Conservation (phyloP, 1,140 invertebrate species). For the Elymnias hypermnestra region DNA sequence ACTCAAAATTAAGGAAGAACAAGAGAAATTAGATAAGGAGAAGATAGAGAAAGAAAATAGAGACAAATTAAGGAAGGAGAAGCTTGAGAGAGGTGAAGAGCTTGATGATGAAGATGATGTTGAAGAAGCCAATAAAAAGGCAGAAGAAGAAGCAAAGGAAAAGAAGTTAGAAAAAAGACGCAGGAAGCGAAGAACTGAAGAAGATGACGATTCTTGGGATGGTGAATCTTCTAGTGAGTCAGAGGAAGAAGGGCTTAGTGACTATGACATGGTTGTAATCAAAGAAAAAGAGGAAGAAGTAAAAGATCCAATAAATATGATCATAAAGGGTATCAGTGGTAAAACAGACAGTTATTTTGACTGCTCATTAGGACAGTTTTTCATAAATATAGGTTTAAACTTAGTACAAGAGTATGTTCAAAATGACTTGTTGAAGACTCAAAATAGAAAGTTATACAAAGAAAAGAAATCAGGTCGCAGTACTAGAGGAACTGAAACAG, state of each 20-base stretch:
- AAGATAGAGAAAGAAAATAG: slow-evolving; percentile 64
- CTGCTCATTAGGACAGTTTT: slow-evolving; percentile 91
- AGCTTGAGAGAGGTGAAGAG: slow-evolving; percentile 66
- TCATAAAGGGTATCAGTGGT: slow-evolving; percentile 55
- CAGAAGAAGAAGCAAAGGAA: slow-evolving; percentile 51
- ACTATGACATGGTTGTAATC: slow-evolving; percentile 75
- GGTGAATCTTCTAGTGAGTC: slow-evolving; percentile 72
- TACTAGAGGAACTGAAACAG: slow-evolving; percentile 84
- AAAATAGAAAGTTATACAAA: slow-evolving; percentile 87
- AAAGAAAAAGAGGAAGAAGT: slow-evolving; percentile 75
- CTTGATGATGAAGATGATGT: slow-evolving; percentile 37
- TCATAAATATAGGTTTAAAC: slow-evolving; percentile 94
- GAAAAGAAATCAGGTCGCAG: slow-evolving; percentile 78
- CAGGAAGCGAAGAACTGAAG: slow-evolving; percentile 50
- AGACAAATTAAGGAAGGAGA: slow-evolving; percentile 62
- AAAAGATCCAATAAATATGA: slow-evolving; percentile 70
- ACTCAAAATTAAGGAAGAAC: slow-evolving; percentile 62
- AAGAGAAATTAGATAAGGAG: slow-evolving; percentile 65
- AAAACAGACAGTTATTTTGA: slow-evolving; percentile 85
- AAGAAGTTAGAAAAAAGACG: slow-evolving; percentile 62
- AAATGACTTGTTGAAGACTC: slow-evolving; percentile 90
- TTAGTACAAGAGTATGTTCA: slow-evolving; percentile 96
- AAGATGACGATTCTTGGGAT: slow-evolving; percentile 71
- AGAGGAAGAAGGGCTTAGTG: slow-evolving; percentile 72
- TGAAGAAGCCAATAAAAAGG: slow-evolving; percentile 25